phyloP scores from a whole-genome alignment of 2,113 vertebrate genomes.

The Myiozetetes cayanensis region DNA sequence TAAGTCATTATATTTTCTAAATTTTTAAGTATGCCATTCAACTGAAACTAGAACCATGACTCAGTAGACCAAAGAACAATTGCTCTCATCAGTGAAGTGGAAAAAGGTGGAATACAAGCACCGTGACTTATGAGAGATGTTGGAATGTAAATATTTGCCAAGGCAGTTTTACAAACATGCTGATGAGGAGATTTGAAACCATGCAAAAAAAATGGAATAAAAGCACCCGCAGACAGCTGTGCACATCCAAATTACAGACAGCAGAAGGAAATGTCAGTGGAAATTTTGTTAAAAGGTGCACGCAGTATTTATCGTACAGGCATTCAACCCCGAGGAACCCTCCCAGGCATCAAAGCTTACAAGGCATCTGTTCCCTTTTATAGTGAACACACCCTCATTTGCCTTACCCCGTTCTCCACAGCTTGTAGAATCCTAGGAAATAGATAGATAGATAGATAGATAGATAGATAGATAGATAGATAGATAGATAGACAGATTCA shows the following conservation, averaged over 20 bases:
- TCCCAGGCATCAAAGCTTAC: background rate
- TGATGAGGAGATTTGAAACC: background rate
- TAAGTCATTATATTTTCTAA: background rate
- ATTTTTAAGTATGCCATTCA: background rate
- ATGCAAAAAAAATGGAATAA: background rate
- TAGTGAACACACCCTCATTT: background rate
- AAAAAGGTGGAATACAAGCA: background rate
- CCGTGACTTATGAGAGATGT: background rate
- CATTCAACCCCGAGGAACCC: background rate
- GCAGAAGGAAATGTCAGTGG: background rate
- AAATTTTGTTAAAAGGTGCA: background rate
- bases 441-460: background rate
- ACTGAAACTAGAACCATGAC: background rate
- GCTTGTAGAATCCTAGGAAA: background rate
- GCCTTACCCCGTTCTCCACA: background rate
- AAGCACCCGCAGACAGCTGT: background rate
- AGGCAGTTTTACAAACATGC: background rate
- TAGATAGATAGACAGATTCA: no score
- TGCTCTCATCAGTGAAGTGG: background rate
- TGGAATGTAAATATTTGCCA: background rate
- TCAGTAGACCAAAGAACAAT: background rate
- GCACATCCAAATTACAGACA: background rate
- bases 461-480: no score
- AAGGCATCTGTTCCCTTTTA: background rate
- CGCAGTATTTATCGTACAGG: background rate